phyloP scores from a whole-genome alignment of 23 tunicate species.

The Clavelina lepadiformis region DNA sequence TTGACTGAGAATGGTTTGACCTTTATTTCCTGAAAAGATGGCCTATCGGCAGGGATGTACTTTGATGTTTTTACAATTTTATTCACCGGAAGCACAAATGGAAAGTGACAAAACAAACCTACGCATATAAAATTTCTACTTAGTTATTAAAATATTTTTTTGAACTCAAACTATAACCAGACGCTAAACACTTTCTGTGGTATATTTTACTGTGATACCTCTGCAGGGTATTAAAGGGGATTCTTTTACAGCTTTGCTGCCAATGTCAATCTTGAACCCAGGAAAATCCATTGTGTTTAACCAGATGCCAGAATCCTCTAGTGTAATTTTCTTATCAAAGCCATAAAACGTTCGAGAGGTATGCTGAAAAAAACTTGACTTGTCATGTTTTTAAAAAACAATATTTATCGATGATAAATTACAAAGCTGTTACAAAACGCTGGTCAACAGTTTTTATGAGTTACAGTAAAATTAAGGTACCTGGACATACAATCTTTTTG shows the following conservation, averaged over 20 bases:
- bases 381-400: not conserved
- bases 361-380: conserved; percentile 45
- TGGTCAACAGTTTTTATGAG: too few relatives aligned
- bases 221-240: conserved; percentile 19
- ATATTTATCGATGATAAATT: too few relatives aligned
- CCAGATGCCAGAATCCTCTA: conserved; percentile 58
- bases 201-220: conserved; percentile 16
- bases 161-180: too few relatives aligned
- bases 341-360: conserved; percentile 54
- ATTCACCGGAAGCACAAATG: conserved; percentile 39
- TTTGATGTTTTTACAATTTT: conserved; percentile 14
- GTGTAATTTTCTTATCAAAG: conserved; percentile 8
- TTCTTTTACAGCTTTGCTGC: conserved; percentile 8
- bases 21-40: not conserved
- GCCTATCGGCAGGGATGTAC: conserved; percentile 43
- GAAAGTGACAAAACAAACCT: conserved; percentile 74
- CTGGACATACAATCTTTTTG: conserved; percentile 56
- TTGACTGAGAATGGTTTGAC: conserved; percentile 24
- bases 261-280: conserved; percentile 21
- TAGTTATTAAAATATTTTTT: too few relatives aligned
- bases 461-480: conserved; percentile 17
- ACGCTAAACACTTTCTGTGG: too few relatives aligned
- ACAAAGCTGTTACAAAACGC: too few relatives aligned
- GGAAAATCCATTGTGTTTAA: conserved; percentile 46
- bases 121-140: not conserved